Evolutionary conservation across 2,888 invertebrate genomes (phyloP), one percentile per base, ranked within the genome.

Genomic region (Masnerella sp.): DNA sequence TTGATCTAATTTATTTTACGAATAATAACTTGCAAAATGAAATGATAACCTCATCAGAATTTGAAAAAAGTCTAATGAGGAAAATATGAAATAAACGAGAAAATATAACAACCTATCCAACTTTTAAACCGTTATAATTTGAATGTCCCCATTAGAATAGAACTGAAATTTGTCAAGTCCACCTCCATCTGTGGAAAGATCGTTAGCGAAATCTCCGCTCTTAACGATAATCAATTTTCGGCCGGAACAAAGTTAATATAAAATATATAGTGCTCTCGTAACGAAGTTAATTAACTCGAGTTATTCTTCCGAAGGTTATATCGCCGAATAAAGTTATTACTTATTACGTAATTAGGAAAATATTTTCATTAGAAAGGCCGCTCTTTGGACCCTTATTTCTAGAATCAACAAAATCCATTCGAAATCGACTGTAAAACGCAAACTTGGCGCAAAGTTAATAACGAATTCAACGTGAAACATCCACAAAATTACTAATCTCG

Each of bases 401-500:
- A 15, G 20, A 59, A 52, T 59, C 51, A 59, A 58, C 61, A 69
- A 69, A 69, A 61, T 69, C 47, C 30, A 69, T 62, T 49, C 5
- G 49, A 64, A 64, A 59, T 71, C 40, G 58, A 36, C 40, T 36
- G 49, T 47, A 54, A 73, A 54, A 38, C 34, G 49, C 25, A 59
- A 73, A 67, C 61, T 67, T 49, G 8, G 20, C 17, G 56, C 42
- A 28, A 67, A 71, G 52, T 71, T 65, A 45, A 54, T 67, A 67
- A 56, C 54, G 56, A 30, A 73, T 73, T 67, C 49, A 51, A 67
- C 42, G 36, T 64, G 59, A 47, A 62, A 61, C 62, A 73, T 73
- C 56, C 56, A 47, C 62, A 52, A 68, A 62, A 68, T 62, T 73
- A 68, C 67, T 73, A 68, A 73, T 68, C 62, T 61, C 58, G 58